phyloP scores from a whole-genome alignment of 2,888 invertebrate genomes.

The Eucera pruinosa region DNA sequence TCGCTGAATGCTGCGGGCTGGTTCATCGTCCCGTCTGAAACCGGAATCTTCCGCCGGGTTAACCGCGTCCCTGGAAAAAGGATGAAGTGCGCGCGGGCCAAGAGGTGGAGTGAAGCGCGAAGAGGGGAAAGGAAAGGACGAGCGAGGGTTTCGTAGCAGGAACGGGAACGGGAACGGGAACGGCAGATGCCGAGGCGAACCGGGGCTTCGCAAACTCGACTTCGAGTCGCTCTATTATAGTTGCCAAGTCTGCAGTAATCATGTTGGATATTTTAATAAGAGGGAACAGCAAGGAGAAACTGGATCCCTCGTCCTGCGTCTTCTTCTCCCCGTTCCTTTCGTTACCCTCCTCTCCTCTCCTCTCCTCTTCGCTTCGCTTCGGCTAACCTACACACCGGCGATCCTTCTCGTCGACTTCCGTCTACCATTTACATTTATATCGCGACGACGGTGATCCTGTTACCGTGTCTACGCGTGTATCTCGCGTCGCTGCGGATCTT shows the following conservation, averaged over 20 bases:
- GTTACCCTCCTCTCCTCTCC: conserved; percentile 14
- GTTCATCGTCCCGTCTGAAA: background rate
- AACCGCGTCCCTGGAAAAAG: conserved; percentile 4
- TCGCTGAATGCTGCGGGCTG: background rate
- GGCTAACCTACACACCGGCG: conserved; percentile 34
- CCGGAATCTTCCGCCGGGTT: background rate
- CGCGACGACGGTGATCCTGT: conserved; percentile 77
- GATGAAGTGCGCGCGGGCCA: background rate
- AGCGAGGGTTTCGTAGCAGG: conserved; percentile 17
- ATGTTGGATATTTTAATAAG: conserved; percentile 83
- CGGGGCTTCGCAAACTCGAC: conserved; percentile 69
- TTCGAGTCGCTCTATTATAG: conserved; percentile 79
- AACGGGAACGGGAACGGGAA: conserved; percentile 25
- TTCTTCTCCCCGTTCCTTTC: conserved; percentile 43
- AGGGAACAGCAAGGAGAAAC: conserved; percentile 75
- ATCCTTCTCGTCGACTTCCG: conserved; percentile 46
- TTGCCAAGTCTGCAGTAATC: conserved; percentile 81
- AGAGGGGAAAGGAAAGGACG: background rate
- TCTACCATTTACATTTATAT: conserved; percentile 80
- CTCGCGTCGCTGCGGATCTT: conserved; percentile 52
- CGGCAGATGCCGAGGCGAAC: conserved; percentile 47
- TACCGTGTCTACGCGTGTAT: conserved; percentile 72
- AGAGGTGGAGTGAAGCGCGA: background rate
- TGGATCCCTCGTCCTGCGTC: conserved; percentile 67
- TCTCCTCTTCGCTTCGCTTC: conserved; percentile 2